These are phyloP conservation scores for Ahaetulla prasina DNA, from an alignment of 2,113 vertebrate genomes.

Conservation along the genomic window DNA sequence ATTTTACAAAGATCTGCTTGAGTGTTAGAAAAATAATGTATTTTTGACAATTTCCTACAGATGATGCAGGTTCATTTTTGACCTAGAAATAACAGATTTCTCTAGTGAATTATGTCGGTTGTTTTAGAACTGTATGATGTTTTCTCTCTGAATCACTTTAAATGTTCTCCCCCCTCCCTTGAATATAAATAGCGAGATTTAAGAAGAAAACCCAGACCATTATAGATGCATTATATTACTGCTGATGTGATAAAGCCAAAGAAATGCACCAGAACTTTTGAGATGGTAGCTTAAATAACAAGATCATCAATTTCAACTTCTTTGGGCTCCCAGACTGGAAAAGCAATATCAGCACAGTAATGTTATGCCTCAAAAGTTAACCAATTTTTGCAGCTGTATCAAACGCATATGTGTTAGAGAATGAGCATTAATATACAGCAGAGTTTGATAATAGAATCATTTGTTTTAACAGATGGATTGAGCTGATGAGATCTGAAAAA, in stretches of 20 bases:
- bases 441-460: not conserved
- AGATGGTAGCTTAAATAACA: not conserved
- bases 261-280: slow-evolving; percentile 34
- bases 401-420: not conserved
- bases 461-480: not conserved
- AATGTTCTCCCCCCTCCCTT: slow-evolving; percentile 53
- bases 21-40: slow-evolving; percentile 45
- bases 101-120: slow-evolving; percentile 46
- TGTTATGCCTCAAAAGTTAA: not conserved
- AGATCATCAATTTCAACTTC: not conserved
- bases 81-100: slow-evolving; percentile 39
- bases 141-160: slow-evolving; percentile 53
- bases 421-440: not conserved
- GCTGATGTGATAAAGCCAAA: slow-evolving; percentile 46
- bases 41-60: slow-evolving; percentile 53
- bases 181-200: slow-evolving; percentile 27
- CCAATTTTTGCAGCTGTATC: not conserved
- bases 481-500: not conserved
- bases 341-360: slow-evolving; percentile 7
- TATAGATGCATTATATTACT: slow-evolving; percentile 28
- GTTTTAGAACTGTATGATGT: slow-evolving; percentile 44
- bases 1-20: slow-evolving; percentile 48
- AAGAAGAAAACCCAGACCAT: slow-evolving; percentile 49
- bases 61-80: slow-evolving; percentile 49
- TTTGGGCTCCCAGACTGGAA: not conserved